Base-by-base conservation (phyloP, 2,797 vertebrate species). In the Chaunax sp. region DNA sequence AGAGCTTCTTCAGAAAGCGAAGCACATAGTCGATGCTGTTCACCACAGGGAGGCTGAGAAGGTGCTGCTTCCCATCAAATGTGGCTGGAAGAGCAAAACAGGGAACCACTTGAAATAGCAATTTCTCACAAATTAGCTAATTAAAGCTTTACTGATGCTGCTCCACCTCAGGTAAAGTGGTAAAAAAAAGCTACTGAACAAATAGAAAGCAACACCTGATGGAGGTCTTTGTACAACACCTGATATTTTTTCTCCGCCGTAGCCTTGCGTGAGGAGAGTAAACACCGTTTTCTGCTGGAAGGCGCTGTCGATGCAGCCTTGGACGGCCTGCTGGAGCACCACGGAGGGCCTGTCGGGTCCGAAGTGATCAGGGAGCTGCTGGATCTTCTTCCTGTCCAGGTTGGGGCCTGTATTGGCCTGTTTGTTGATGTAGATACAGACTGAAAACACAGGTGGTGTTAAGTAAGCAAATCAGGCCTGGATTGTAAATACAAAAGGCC, bases 361-460 rank as follows among this genome's bases (percentile, higher is more conserved):
- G 2, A 99, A 96, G 85, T 96, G 96, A 64, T 97, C 96, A 0
- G 97, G 97, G 18, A 99, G 96, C 86, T 96, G 96, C 90, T 96
- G 96, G 77, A 99, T 95, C 87, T 96, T 99, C 84, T 95, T 97
- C 75, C 95, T 92, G 91, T 99, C 97, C 41, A 99, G 93, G 90
- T 97, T 98, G 0, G 97, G 97, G 51, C 98, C 97, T 0, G 94
- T 92, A 51, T 96, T 95, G 1, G 93, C 97, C 81, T 96, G 95
- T 46, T 98, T 99, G 91, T 99, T 98, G 92, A 99, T 93, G 37
- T 98, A 98, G 89, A 99, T 97, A 85, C 96, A 98, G 68, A 98
- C 97, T 99, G 92, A 10, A 46, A 49, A 53, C 9, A 71, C 22
- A 60, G 28, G 20, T 6, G 35, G 26, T 43, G 5, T 53, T 20